Evolutionary conservation across 2,797 vertebrate genomes (phyloP).

Genomic region (Danio choprae): DNA sequence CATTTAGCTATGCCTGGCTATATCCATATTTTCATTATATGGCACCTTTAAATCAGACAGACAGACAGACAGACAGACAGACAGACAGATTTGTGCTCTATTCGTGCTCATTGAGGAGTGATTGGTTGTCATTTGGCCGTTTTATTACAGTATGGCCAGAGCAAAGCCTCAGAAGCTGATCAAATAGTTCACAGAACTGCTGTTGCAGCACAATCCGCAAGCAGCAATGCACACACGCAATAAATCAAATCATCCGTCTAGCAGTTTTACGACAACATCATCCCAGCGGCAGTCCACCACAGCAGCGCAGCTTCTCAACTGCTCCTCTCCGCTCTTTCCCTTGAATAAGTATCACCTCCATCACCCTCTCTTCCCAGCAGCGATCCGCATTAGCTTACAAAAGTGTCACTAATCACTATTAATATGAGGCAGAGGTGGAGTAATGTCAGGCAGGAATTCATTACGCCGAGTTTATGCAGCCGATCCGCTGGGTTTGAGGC

Average conservation of each 20-base stretch:
- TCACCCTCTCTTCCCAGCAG: slow-evolving; percentile 27
- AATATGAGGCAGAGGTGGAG: slow-evolving; percentile 50
- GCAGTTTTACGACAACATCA: slow-evolving; percentile 24
- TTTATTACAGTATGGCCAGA: slow-evolving; percentile 31
- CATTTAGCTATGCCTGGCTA: too few relatives aligned
- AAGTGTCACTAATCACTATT: slow-evolving; percentile 54
- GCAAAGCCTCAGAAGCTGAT: slow-evolving; percentile 55
- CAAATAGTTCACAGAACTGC: slow-evolving; percentile 62
- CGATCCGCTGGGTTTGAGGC: slow-evolving; percentile 14
- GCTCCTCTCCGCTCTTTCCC: slow-evolving; percentile 3
- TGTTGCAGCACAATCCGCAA: slow-evolving; percentile 66
- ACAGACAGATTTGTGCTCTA: background rate
- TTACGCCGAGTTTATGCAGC: slow-evolving; percentile 47
- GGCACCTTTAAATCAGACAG: too few relatives aligned
- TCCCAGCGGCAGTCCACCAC: slow-evolving; percentile 36
- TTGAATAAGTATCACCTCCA: slow-evolving; percentile 30
- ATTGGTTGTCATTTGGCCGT: slow-evolving; percentile 25
- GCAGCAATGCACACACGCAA: slow-evolving; percentile 58
- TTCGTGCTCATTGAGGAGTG: slow-evolving; percentile 10
- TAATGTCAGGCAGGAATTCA: slow-evolving; percentile 50
- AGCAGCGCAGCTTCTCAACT: slow-evolving; percentile 13
- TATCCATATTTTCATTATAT: too few relatives aligned
- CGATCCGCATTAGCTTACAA: slow-evolving; percentile 35
- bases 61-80: background rate
- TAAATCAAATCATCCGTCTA: slow-evolving; percentile 53